Evolutionary conservation across 2,113 vertebrate genomes (phyloP).

Genomic region (Cyanistes caeruleus): DNA sequence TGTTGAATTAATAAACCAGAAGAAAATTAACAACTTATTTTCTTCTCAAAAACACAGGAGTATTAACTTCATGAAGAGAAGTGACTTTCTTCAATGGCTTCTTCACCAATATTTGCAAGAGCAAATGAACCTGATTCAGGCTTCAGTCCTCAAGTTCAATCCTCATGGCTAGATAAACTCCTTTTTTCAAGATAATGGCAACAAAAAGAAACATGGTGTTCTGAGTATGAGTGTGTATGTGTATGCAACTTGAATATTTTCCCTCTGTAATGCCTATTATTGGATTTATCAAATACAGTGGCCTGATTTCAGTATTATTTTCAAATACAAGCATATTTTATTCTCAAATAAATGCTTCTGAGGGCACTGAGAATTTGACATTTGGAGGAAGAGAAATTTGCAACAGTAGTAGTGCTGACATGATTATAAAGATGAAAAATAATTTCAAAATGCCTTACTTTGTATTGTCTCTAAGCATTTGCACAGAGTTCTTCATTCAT

Average conservation of each 20-base stretch:
- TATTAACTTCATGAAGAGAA: neutral
- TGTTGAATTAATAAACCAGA: slow-evolving; percentile 19
- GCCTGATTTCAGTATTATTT: neutral
- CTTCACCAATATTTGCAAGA: neutral
- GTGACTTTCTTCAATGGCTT: neutral
- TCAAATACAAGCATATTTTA: neutral
- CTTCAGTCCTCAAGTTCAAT: neutral
- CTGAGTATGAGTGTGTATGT: neutral
- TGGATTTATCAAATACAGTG: neutral
- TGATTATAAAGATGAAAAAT: neutral
- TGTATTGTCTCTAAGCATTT: neutral
- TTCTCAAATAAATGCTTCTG: neutral
- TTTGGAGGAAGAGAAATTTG: neutral
- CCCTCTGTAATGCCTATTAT: neutral
- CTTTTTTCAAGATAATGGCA: neutral
- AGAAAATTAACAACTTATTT: slow-evolving; percentile 12
- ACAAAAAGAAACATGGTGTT: neutral
- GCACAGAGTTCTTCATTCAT: neutral
- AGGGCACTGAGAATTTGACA: neutral
- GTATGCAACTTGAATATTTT: neutral
- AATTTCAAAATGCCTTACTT: neutral
- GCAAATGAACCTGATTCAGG: neutral
- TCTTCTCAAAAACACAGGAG: neutral
- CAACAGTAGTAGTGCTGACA: neutral
- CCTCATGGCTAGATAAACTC: neutral